Conservation (phyloP, 2,797 vertebrate species). For the Australoheros facetus region DNA sequence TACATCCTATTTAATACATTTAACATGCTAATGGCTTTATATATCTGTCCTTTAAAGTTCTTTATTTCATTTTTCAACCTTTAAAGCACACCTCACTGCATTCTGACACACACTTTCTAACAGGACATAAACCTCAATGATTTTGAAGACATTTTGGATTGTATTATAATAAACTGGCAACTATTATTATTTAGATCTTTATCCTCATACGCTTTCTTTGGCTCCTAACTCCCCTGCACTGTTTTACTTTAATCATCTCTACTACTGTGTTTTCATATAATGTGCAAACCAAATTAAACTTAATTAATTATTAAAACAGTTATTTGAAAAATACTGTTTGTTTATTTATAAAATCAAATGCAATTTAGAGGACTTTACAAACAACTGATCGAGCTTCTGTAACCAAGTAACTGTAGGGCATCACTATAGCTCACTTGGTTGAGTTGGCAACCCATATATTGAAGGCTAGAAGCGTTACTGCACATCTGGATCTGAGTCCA, state of each 20-base stretch:
- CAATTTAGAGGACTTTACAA: neutral
- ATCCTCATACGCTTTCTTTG: neutral
- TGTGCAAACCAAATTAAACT: neutral
- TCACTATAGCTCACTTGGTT: neutral
- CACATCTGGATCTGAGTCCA: neutral
- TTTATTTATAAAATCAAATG: neutral
- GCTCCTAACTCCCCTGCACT: fast-evolving
- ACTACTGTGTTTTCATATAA: fast-evolving
- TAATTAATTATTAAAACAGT: neutral
- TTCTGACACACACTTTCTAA: no score
- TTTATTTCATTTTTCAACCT: fast-evolving
- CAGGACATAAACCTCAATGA: neutral
- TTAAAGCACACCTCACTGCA: neutral
- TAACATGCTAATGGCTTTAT: neutral
- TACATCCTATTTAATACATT: neutral
- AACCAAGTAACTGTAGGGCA: fast-evolving
- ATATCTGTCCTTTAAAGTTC: fast-evolving
- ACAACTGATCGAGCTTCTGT: fast-evolving
- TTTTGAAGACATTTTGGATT: fast-evolving
- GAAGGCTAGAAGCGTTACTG: neutral
- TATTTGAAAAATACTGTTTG: neutral
- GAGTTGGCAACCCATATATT: neutral
- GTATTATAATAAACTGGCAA: neutral
- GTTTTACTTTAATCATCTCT: neutral
- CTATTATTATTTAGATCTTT: no score